phyloP scores from a whole-genome alignment of 2,113 vertebrate species.

The Bubalus kerabau region DNA sequence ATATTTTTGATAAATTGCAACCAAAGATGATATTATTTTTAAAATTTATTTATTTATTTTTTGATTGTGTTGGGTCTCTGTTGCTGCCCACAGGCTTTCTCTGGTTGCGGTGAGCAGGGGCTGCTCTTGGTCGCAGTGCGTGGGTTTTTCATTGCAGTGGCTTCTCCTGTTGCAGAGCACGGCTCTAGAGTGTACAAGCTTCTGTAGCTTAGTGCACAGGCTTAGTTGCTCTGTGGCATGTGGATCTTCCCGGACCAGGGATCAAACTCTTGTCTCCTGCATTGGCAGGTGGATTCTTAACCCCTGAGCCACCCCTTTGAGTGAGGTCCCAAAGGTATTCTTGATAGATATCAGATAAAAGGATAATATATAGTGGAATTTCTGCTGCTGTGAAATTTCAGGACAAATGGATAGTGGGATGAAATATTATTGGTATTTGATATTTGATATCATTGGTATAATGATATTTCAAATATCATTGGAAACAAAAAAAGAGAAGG shows the following conservation, averaged over 20 bases:
- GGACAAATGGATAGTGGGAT: not conserved
- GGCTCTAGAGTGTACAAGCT: not conserved
- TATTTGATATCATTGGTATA: not conserved
- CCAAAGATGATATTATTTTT: not conserved
- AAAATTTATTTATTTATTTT: not conserved
- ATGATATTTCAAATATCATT: not conserved
- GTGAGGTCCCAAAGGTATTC: not conserved
- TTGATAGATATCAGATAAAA: not conserved
- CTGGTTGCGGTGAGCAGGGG: not conserved
- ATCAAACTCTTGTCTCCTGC: not conserved
- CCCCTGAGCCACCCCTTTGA: not conserved
- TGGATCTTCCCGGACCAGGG: not conserved
- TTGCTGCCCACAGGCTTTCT: not conserved
- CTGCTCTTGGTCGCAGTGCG: fast-evolving
- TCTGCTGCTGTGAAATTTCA: conserved; percentile 1
- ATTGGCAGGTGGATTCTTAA: not conserved
- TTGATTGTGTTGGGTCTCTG: not conserved
- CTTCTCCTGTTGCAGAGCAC: not conserved
- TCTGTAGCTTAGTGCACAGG: not conserved
- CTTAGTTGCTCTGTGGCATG: not conserved
- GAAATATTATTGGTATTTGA: not conserved
- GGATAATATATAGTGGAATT: not conserved
- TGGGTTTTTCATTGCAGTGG: not conserved
- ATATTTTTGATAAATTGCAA: not conserved
- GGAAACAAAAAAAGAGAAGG: not conserved